Conservation (phyloP, 2,113 vertebrate species). For the Maccullochella peelii region DNA sequence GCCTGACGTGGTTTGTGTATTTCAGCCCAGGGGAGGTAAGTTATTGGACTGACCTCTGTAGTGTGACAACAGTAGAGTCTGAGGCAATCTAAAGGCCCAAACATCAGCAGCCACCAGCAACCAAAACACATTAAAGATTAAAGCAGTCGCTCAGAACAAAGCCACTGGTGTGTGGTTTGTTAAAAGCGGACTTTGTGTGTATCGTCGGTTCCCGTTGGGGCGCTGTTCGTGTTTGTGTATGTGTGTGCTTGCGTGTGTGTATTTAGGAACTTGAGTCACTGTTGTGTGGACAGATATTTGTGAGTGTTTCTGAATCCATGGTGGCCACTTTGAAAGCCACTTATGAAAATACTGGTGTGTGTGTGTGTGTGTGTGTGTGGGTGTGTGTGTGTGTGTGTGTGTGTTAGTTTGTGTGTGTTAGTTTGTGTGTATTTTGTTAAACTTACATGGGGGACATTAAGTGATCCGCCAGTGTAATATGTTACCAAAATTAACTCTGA, state of each 20-base stretch:
- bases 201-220: constrained; percentile 36
- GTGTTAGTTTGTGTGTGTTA: neutral
- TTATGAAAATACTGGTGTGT: constrained; percentile 24
- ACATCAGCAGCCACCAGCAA: constrained; percentile 64
- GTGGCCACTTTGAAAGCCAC: constrained; percentile 43
- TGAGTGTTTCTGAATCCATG: constrained; percentile 32
- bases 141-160: constrained; percentile 76
- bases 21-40: constrained; percentile 60
- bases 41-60: constrained; percentile 79
- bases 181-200: constrained; percentile 60
- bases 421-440: neutral
- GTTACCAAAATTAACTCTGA: neutral
- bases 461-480: neutral
- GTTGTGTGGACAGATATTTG: constrained; percentile 20
- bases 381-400: neutral
- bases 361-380: neutral
- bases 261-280: constrained; percentile 18
- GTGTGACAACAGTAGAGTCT: constrained; percentile 73
- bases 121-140: constrained; percentile 78
- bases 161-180: constrained; percentile 66
- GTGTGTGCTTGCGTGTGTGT: constrained; percentile 13
- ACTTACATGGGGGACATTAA: neutral
- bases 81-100: constrained; percentile 69
- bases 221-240: constrained; percentile 17
- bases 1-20: constrained; percentile 64